Conservation (phyloP, 2,113 vertebrate species). For the Corythaixoides concolor region DNA sequence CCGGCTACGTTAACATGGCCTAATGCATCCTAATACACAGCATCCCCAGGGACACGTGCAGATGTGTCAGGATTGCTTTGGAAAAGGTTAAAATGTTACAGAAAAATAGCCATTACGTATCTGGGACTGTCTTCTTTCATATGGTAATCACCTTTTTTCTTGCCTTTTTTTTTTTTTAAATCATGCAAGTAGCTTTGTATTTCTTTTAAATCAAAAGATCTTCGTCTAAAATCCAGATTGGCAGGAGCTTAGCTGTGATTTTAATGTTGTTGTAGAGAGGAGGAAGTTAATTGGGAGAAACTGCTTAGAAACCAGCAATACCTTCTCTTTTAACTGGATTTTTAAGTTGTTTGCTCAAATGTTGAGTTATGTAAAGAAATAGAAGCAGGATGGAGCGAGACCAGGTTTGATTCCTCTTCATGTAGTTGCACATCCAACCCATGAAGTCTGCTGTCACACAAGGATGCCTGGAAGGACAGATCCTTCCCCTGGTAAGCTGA, state of each 20-base stretch:
- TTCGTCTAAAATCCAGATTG: background rate
- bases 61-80: constrained; percentile 19
- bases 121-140: background rate
- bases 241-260: background rate
- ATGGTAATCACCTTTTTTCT: constrained; percentile 6
- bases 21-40: background rate
- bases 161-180: background rate
- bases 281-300: background rate
- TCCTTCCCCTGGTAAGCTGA: background rate
- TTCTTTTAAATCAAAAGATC: background rate
- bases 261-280: background rate
- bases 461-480: background rate
- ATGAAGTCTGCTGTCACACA: accelerated
- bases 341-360: background rate
- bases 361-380: background rate
- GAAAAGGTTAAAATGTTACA: background rate
- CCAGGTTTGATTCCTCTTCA: background rate
- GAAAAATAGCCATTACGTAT: background rate
- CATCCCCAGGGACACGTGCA: background rate
- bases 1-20: background rate
- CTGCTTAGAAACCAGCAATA: background rate
- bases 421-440: accelerated
- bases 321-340: background rate
- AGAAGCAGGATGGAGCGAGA: accelerated
- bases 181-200: background rate